A percentile compares a stretch with the other conserved stretches of the same genome.
These are phyloP conservation scores for Meloidogyne floridensis DNA, from an alignment of 1,140 invertebrate species.

Conservation along the genomic window DNA sequence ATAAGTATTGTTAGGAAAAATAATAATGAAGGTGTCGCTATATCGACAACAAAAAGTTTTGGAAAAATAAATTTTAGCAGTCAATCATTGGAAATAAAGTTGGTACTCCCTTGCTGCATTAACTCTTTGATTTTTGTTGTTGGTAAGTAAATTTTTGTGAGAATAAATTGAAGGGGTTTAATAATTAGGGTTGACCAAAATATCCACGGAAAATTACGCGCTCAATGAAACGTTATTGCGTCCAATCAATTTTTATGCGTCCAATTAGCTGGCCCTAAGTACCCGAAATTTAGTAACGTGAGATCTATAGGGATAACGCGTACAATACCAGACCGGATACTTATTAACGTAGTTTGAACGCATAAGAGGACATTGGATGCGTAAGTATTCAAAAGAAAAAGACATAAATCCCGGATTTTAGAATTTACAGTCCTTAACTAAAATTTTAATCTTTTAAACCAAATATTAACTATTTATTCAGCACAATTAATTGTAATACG, in stretches of 20 bases:
- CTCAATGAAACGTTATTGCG: too few relatives aligned
- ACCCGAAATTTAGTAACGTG: too few relatives aligned
- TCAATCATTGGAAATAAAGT: slow-evolving; percentile 20
- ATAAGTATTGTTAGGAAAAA: slow-evolving; percentile 15
- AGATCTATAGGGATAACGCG: too few relatives aligned
- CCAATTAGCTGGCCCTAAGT: too few relatives aligned
- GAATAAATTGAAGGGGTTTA: too few relatives aligned
- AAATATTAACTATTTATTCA: neutral
- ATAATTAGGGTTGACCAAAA: too few relatives aligned
- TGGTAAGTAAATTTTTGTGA: slow-evolving; percentile 1
- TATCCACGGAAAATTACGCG: too few relatives aligned
- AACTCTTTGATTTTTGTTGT: slow-evolving; percentile 27
- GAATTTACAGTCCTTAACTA: neutral
- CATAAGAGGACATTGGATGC: neutral
- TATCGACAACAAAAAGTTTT: neutral
- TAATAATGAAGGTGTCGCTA: neutral
- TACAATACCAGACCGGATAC: too few relatives aligned
- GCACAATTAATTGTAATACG: slow-evolving; percentile 20
- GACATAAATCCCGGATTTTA: too few relatives aligned
- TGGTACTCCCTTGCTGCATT: slow-evolving; percentile 25
- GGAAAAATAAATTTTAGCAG: slow-evolving; percentile 5
- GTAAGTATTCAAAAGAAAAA: neutral
- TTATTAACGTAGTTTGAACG: too few relatives aligned
- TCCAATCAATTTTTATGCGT: too few relatives aligned
- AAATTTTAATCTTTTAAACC: too few relatives aligned